Base-by-base conservation (phyloP, 2,888 invertebrate species). In the Tribolium freemani region DNA sequence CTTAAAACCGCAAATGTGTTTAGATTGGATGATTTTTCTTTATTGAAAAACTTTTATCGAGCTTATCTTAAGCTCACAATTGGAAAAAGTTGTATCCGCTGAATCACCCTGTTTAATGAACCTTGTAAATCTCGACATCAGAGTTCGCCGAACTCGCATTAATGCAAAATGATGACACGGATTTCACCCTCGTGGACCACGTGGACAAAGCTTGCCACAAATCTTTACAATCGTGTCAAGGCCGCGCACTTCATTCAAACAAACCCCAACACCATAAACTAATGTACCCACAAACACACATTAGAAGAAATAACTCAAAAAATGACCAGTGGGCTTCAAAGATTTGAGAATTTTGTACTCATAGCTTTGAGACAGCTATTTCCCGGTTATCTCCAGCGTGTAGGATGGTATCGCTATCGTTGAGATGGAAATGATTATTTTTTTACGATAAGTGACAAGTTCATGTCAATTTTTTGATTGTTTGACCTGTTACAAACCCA, bases 71-170 rank as follows among this genome's bases (percentile, higher is more conserved):
- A 51, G 61, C 61, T 50, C 16, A 44, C 63, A 53, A 63, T 63
- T 66, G 66, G 30, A 66, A 66, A 66, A 63, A 30, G 63, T 51
- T 63, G 51, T 51, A 51, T 63, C 63, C 38, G 63, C 63, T 63
- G 63, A 63, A 20, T 63, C 66, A 66, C 54, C 66, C 54, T 11
- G 53, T 54, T 53, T 66, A 66, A 66, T 66, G 66, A 66, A 54
- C 11, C 66, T 66, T 66, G 54, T 53, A 66, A 66, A 66, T 66
- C 66, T 66, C 54, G 30, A 46, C 54, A 54, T 66, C 66, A 31
- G 38, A 54, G 66, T 66, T 66, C 66, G 45, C 45, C 54, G 54
- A 66, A 66, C 66, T 66, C 44, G 20, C 45, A 54, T 54, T 66
- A 66, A 66, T 66, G 44, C 45, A 54, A 44, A 44, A 53, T 64